Evolutionary conservation across 2,888 invertebrate species (phyloP).

Genomic region (Thyatira batis): DNA sequence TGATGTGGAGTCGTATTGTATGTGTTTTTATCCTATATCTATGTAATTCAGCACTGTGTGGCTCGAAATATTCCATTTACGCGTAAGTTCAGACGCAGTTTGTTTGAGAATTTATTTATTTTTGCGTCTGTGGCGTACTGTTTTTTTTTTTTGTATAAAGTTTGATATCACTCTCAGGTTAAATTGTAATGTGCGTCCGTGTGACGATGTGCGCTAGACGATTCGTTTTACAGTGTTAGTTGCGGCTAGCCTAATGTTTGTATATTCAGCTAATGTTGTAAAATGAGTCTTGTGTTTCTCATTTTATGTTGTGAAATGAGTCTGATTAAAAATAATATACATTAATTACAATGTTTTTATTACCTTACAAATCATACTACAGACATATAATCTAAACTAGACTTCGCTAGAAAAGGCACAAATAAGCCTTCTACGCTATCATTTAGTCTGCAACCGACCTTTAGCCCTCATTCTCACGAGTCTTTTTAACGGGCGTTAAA

Average conservation of each 20-base stretch:
- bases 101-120: slow-evolving; percentile 38
- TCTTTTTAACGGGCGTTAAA: too few species aligned
- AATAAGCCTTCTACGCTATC: too few species aligned
- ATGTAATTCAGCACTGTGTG: slow-evolving; percentile 20
- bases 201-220: slow-evolving; percentile 12
- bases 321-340: slow-evolving; percentile 77
- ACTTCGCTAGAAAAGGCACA: too few species aligned
- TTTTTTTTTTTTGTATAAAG: slow-evolving; percentile 32
- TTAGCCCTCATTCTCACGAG: too few species aligned
- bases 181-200: slow-evolving; percentile 51
- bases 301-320: slow-evolving; percentile 79
- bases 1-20: slow-evolving; percentile 6
- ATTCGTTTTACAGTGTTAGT: slow-evolving; percentile 58
- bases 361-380: slow-evolving; percentile 6
- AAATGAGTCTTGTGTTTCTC: slow-evolving; percentile 60
- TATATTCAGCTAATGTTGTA: slow-evolving; percentile 56
- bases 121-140: slow-evolving; percentile 38
- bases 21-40: slow-evolving; percentile 5
- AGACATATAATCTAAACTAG: too few species aligned
- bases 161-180: slow-evolving; percentile 35
- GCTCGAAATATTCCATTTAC: slow-evolving; percentile 63
- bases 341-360: slow-evolving; percentile 48
- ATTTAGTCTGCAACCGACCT: too few species aligned
- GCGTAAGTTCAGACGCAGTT: slow-evolving; percentile 29
- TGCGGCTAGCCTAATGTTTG: slow-evolving; percentile 47